Evolutionary conservation across 1,140 invertebrate species (phyloP).

Genomic region (Coptotermes formosanus): DNA sequence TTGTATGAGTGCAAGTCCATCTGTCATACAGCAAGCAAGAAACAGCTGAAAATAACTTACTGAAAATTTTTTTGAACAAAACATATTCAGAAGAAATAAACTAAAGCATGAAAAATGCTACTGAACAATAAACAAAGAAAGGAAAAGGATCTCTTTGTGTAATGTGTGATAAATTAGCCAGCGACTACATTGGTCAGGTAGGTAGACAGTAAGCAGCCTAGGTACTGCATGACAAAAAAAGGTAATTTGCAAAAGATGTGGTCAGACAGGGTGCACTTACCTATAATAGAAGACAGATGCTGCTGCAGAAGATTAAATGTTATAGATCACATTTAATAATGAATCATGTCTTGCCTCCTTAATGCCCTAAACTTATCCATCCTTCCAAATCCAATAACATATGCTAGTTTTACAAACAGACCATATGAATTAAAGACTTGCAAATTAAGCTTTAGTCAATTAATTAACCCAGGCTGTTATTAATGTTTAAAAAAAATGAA

Average conservation of each 20-base stretch:
- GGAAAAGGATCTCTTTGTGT: neutral
- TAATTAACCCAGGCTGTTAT: no score
- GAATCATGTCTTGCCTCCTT: neutral
- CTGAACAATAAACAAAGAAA: neutral
- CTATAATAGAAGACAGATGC: neutral
- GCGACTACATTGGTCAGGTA: neutral
- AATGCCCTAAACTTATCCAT: neutral
- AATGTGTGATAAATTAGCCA: neutral
- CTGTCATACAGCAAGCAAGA: constrained; percentile 5
- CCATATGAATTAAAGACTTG: no score
- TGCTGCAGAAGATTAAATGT: neutral
- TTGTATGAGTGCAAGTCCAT: neutral
- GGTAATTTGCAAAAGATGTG: neutral
- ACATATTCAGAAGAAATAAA: neutral
- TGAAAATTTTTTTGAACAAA: neutral
- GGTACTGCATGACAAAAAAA: neutral
- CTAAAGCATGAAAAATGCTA: neutral
- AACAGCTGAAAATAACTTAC: neutral
- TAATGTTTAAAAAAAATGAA: no score
- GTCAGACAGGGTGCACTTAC: neutral
- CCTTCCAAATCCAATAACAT: neutral
- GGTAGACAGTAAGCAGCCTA: neutral
- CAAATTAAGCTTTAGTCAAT: no score
- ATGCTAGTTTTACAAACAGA: neutral
- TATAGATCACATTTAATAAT: neutral